Conservation (phyloP, 2,113 vertebrate species). For the Isichthys henryi region DNA sequence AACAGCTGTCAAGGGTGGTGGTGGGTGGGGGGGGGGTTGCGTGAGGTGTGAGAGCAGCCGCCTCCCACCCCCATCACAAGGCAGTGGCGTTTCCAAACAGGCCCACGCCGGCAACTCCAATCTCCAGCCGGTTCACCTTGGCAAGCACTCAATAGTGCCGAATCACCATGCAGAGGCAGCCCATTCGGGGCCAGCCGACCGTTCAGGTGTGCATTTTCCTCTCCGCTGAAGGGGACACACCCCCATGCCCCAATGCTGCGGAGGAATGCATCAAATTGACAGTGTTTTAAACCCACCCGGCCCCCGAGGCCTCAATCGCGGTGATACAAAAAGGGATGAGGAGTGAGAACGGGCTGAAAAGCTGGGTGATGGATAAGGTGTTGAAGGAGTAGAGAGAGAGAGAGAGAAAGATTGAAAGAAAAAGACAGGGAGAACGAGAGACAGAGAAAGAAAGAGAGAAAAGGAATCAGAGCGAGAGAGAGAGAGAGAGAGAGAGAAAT, state of each 20-base stretch:
- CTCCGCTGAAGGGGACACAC: conserved; percentile 39
- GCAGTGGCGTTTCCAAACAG: not conserved
- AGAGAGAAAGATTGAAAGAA: not conserved
- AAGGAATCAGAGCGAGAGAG: not conserved
- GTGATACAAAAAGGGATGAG: not conserved
- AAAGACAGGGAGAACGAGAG: not conserved
- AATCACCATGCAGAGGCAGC: conserved; percentile 31
- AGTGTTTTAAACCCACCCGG: conserved; percentile 29
- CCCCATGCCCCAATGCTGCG: conserved; percentile 43
- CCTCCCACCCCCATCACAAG: not conserved
- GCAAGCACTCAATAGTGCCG: conserved; percentile 45
- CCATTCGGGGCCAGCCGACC: conserved; percentile 60
- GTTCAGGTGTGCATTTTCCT: conserved; percentile 52
- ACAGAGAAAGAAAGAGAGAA: not conserved
- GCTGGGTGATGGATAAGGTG: not conserved
- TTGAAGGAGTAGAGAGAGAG: not conserved
- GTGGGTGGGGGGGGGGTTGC: not conserved
- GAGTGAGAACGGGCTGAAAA: too few relatives aligned
- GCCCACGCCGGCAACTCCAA: conserved; percentile 27
- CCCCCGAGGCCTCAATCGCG: conserved; percentile 23
- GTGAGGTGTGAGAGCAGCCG: not conserved
- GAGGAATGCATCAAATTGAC: conserved; percentile 21
- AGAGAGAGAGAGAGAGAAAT: not conserved
- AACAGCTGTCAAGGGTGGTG: not conserved
- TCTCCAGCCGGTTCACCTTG: conserved; percentile 44